Evolutionary conservation across 2,797 vertebrate species (phyloP).

Genomic region (Neomorphus geoffroyi): DNA sequence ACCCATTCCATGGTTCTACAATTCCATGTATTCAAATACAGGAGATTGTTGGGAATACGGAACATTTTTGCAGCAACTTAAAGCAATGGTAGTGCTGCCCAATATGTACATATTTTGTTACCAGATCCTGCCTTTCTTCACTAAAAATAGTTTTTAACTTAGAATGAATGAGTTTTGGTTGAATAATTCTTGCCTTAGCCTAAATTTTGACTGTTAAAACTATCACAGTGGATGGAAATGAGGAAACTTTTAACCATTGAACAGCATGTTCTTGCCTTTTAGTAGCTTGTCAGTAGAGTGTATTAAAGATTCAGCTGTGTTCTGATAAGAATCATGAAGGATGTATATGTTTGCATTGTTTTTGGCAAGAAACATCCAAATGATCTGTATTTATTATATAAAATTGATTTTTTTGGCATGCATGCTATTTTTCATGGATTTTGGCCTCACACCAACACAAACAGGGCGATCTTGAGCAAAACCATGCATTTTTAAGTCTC

Average conservation of each 20-base stretch:
- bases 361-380: conserved; percentile 65
- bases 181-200: neutral
- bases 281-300: conserved; percentile 14
- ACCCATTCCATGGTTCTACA: too few relatives aligned
- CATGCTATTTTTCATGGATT: conserved; percentile 60
- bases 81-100: neutral
- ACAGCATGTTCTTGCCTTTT: conserved; percentile 6
- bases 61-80: neutral
- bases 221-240: neutral
- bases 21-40: neutral
- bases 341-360: conserved; percentile 70
- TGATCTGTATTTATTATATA: conserved; percentile 65
- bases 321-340: conserved; percentile 66
- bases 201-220: neutral
- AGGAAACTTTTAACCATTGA: neutral
- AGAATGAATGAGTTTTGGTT: neutral
- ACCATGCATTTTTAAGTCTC: conserved; percentile 50
- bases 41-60: neutral
- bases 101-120: neutral
- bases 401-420: conserved; percentile 68
- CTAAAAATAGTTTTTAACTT: neutral
- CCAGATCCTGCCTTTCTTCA: neutral
- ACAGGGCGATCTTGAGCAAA: conserved; percentile 66
- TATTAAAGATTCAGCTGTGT: conserved; percentile 54
- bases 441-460: conserved; percentile 62